Base-by-base conservation (phyloP, 2,797 vertebrate genomes). In the Anniella stebbinsi region DNA sequence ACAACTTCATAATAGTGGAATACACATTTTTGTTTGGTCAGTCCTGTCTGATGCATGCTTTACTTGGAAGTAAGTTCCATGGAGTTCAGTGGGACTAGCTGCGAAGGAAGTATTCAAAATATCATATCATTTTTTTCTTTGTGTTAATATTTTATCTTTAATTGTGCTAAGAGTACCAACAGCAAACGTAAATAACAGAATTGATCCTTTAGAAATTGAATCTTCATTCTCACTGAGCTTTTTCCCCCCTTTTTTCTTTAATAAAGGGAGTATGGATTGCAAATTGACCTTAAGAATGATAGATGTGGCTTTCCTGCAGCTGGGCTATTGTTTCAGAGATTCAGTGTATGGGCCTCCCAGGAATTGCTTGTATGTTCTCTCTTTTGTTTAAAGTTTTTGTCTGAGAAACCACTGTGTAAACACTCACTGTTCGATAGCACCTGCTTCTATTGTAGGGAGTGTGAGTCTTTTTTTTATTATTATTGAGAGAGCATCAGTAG, bases 321-420 rank as follows among this genome's bases (percentile, higher is more conserved):
- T 97, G 97, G 93, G 87, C 96, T 96, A 93, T 98, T 98, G 97
- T 98, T 94, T 84, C 89, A 89, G 80, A 92, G 78, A 92, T 84
- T 91, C 70, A 88, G 76, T 88, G 93, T 91, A 93, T 91, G 96
- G 94, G 95, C 92, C 95, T 95, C 94, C 94, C 41, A 91, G 95
- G 97, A 98, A 97, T 97, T 98, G 96, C 97, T 96, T 97, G 93
- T 96, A 90, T 97, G 94, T 97, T 95, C 95, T 75, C 94, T 76
- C 81, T 96, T 95, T 95, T 94, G 73, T 92, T 91, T 87, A 81
- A 87, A 90, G 91, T 95, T 96, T 97, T 96, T 96, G 77, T 97
- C 89, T 91, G 95, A 89, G 95, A 97, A 96, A 95, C 96, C 92
- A 87, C 96, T 97, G 97, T 97, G 97, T 97, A 97, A 98, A 97